Base-by-base conservation (phyloP, 2,888 invertebrate genomes). In the Caenorhabditis afra region DNA sequence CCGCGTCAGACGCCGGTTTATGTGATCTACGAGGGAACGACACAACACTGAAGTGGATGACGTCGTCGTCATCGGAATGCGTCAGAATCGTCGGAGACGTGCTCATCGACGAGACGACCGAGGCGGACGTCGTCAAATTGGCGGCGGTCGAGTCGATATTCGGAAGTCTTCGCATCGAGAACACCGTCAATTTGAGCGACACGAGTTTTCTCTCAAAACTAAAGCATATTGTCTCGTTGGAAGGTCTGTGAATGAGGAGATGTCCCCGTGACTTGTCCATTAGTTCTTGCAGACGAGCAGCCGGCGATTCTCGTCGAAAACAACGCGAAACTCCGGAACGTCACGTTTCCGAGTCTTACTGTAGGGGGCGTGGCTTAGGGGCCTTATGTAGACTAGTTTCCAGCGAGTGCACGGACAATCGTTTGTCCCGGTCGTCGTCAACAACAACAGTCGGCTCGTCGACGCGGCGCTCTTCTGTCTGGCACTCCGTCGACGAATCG, bases 401-500 rank as follows among this genome's bases (percentile, higher is more conserved):
- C 39, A 62, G 52, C 20, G 50, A 23, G n/a, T 64, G 7, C 29
- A 29, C 10, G 16, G 35, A 1, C 14, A 53, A n/a, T n/a, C 35
- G 2, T 37, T 35, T 35, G 35, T 35, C 0, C 37, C 37, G 5
- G 35, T 53, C 14, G 35, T 22, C 10, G 3, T 53, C 12, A n/a
- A 53, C 16, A 53, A 53, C n/a, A 53, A 53, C 35, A 53, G 53
- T 35, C 29, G 14, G n/a, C n/a, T n/a, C n/a, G n/a, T n/a, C n/a
- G 7, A 29, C 29, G 29, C 29, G 4, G 29, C 29, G 29, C 7
- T 29, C 7, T 29, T 3, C 29, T 29, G 7, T 7, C n/a, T n/a
- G n/a, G 7, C 3, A 29, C 29, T 29, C 3, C 29, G 29, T 3
- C 4, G 7, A 3, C 3, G 29, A 3, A 29, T 29, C 29, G 7